Evolutionary conservation across 2,113 vertebrate genomes (phyloP).

Genomic region (Cheirogaleus medius): DNA sequence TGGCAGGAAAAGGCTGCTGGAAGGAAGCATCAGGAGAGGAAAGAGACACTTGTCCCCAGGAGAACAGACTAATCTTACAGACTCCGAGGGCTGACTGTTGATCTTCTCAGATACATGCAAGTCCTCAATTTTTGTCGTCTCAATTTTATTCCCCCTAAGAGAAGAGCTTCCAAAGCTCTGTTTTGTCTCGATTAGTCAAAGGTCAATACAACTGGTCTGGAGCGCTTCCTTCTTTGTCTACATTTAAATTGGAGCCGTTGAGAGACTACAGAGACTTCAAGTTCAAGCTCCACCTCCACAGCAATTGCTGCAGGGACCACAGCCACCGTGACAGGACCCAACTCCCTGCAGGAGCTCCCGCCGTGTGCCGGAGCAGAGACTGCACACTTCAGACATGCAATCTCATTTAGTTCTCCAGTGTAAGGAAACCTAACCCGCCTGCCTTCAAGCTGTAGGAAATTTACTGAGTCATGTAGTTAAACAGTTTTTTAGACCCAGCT

Average conservation of each 20-base stretch:
- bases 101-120: neutral
- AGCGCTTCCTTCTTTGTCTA: neutral
- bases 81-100: rapidly evolving
- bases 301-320: neutral
- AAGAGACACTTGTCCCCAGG: neutral
- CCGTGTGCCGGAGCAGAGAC: no score
- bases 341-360: rapidly evolving
- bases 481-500: neutral
- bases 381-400: rapidly evolving
- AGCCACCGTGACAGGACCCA: no score
- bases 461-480: neutral
- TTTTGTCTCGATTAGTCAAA: neutral
- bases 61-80: neutral
- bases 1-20: neutral
- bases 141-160: neutral
- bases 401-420: neutral
- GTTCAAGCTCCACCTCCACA: neutral
- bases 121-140: no score
- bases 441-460: neutral
- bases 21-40: neutral
- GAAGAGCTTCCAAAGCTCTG: neutral
- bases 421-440: neutral
- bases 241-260: neutral
- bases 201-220: neutral
- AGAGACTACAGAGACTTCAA: neutral